Conservation (phyloP, 2,888 invertebrate genomes). For the Macrophya annulata region DNA sequence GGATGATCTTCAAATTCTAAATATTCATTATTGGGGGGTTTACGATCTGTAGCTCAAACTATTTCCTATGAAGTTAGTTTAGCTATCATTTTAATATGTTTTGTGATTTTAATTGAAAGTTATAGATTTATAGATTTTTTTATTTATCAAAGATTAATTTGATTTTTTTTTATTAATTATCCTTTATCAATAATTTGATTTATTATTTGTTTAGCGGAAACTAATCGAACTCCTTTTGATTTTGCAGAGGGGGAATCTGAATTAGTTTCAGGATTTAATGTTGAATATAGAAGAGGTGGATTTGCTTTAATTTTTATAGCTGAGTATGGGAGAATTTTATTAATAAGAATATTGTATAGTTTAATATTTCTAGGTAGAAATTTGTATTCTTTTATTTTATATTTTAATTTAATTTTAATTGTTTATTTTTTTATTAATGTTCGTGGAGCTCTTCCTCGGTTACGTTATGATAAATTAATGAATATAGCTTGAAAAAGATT, state of each 20-base stretch:
- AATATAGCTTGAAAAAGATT: slow-evolving; percentile 85
- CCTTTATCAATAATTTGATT: slow-evolving; percentile 83
- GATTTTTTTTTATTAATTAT: slow-evolving; percentile 82
- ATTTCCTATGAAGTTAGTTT: slow-evolving; percentile 90
- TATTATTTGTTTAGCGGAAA: slow-evolving; percentile 85
- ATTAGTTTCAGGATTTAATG: slow-evolving; percentile 90
- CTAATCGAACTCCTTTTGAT: slow-evolving; percentile 90
- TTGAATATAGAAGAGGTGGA: slow-evolving; percentile 87
- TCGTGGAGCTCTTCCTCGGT: slow-evolving; percentile 86
- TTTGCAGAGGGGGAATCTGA: slow-evolving; percentile 91
- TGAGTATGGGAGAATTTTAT: slow-evolving; percentile 87
- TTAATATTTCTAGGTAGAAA: slow-evolving; percentile 83
- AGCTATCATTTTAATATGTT: slow-evolving; percentile 83
- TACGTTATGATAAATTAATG: slow-evolving; percentile 89
- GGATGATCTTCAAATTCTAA: slow-evolving; percentile 88
- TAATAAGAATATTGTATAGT: slow-evolving; percentile 84
- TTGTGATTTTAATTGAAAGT: slow-evolving; percentile 82
- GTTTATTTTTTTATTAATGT: slow-evolving; percentile 85
- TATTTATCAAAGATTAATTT: slow-evolving; percentile 81
- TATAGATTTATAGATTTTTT: slow-evolving; percentile 82
- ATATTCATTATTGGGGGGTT: slow-evolving; percentile 86
- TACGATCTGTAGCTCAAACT: slow-evolving; percentile 87
- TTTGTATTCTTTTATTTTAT: slow-evolving; percentile 80
- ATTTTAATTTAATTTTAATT: slow-evolving; percentile 82
- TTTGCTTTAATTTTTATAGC: slow-evolving; percentile 89